Evolutionary conservation across 2,797 vertebrate species (phyloP).

Genomic region (Ataeniobius toweri): DNA sequence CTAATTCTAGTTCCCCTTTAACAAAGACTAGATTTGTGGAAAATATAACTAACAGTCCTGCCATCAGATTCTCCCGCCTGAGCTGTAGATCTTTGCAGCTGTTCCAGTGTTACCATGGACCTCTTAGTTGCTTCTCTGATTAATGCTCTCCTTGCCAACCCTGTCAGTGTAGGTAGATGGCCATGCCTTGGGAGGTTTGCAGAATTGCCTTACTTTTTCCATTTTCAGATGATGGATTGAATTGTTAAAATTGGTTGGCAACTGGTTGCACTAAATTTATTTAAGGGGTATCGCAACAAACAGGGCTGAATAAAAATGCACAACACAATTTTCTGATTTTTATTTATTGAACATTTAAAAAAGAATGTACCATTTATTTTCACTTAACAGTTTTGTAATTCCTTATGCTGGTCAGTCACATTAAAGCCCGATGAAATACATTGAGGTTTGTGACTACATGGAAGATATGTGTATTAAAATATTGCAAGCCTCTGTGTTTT

Average conservation of each 20-base stretch:
- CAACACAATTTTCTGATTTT: background rate
- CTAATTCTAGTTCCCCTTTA: background rate
- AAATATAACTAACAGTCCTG: background rate
- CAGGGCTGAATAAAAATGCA: background rate
- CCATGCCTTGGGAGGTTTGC: too few relatives aligned
- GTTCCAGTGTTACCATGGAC: too few relatives aligned
- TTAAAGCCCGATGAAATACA: background rate
- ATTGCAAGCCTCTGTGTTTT: conserved; percentile 39
- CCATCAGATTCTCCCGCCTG: background rate
- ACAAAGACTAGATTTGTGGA: background rate
- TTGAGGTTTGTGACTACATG: background rate
- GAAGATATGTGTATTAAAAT: background rate
- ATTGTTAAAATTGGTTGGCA: too few relatives aligned
- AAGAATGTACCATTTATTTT: background rate
- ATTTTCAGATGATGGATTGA: too few relatives aligned
- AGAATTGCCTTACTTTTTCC: background rate
- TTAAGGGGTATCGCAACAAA: background rate
- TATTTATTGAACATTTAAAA: background rate
- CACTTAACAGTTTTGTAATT: background rate
- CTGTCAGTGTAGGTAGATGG: too few relatives aligned
- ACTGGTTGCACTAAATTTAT: background rate
- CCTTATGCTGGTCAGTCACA: background rate
- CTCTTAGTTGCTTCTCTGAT: too few relatives aligned
- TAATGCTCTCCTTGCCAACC: too few relatives aligned
- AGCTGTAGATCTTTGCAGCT: too few relatives aligned